phyloP scores from a whole-genome alignment of 2,113 vertebrate genomes.

The Pagrus major region DNA sequence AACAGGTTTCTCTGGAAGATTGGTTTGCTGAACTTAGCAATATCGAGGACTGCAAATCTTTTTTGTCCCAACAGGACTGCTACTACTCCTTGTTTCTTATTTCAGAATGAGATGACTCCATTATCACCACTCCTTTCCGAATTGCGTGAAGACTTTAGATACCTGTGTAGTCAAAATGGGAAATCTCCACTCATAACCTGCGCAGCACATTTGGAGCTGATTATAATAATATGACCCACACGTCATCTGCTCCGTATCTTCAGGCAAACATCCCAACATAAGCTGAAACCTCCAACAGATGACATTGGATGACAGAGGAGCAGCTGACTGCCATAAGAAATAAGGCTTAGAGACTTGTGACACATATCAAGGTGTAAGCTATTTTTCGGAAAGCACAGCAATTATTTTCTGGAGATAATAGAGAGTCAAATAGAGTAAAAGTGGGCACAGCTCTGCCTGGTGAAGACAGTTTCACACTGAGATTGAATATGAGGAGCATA shows the following conservation, averaged over 20 bases:
- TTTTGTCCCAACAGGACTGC: conserved; percentile 14
- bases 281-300: neutral
- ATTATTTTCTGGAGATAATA: conserved; percentile 27
- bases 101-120: conserved; percentile 18
- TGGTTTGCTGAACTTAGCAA: conserved; percentile 22
- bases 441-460: conserved; percentile 13
- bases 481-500: neutral
- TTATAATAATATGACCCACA: neutral
- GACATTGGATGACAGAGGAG: conserved; percentile 14
- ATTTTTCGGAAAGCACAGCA: conserved; percentile 18
- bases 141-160: conserved; percentile 4
- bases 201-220: neutral
- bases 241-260: neutral
- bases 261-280: conserved; percentile 1
- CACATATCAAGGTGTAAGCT: neutral
- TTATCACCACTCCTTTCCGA: conserved; percentile 29
- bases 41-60: conserved; percentile 17
- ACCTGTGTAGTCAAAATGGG: conserved; percentile 4
- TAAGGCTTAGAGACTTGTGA: conserved; percentile 4
- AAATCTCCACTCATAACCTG: conserved; percentile 9
- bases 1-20: conserved; percentile 16
- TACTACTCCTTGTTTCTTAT: conserved; percentile 21
- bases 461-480: conserved; percentile 27
- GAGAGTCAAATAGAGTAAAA: conserved; percentile 35
- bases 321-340: neutral